Conservation (phyloP, 2,888 invertebrate genomes). For the Trileptium ribeirensis region DNA sequence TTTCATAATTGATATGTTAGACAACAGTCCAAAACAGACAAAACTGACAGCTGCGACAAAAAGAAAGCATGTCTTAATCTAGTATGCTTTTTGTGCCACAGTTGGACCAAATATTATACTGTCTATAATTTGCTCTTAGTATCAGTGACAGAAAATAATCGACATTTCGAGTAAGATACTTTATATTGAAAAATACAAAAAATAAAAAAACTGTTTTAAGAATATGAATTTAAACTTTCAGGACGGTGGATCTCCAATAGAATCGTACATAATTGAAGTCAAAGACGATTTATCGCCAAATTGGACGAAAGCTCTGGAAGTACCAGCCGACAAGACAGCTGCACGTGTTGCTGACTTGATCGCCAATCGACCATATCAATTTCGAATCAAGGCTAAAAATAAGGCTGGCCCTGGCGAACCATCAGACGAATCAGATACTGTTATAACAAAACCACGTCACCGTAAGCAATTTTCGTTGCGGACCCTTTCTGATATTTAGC, state of each 20-base stretch:
- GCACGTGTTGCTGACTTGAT: conserved; percentile 52
- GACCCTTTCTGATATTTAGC: too few relatives aligned
- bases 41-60: too few relatives aligned
- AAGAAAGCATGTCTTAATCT: too few relatives aligned
- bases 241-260: conserved; percentile 46
- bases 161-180: too few relatives aligned
- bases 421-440: conserved; percentile 47
- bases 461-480: not conserved
- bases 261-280: conserved; percentile 48
- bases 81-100: too few relatives aligned
- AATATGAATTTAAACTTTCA: conserved; percentile 18
- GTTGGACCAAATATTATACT: too few relatives aligned
- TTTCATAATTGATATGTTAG: too few relatives aligned
- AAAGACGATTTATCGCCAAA: conserved; percentile 51
- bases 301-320: conserved; percentile 47
- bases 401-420: conserved; percentile 51
- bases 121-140: too few relatives aligned
- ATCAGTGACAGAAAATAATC: too few relatives aligned
- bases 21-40: too few relatives aligned
- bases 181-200: too few relatives aligned
- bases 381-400: conserved; percentile 50
- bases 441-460: conserved; percentile 48
- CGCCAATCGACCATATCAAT: conserved; percentile 45
- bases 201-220: too few relatives aligned
- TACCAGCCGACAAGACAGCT: conserved; percentile 43